Base-by-base conservation (phyloP, 2,888 invertebrate species). In the Tenthredo distinguenda region DNA sequence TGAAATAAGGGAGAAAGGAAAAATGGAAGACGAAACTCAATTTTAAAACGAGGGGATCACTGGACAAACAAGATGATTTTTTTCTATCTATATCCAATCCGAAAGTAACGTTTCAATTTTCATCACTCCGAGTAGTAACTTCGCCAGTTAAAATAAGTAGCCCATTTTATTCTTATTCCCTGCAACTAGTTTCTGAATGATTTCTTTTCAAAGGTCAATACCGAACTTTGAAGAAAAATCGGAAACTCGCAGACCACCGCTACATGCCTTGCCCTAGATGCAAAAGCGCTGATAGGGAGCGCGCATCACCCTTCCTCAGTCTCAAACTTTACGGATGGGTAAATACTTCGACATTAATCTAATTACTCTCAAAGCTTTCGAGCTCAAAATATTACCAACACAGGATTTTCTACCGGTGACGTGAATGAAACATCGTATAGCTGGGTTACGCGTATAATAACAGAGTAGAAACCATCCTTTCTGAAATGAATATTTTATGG, bases 271-370 rank as follows among this genome's bases (percentile, higher is more conserved):
- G 26, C 72, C 26, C 72, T 43, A 43, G 4, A 26, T 21, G 72
- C 21, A 74, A 43, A 74, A 43, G 26, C 12, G 5, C 34, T 37
- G 47, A 21, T 21, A 15, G 37, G 26, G 21, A 62, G 10, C 2
- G 26, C 62, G 26, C 50, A 31, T 15, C 58, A 10, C 12, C 55
- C n/a, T 37, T 37, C 12, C 31, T 62, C 21, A 37, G 15, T 21
- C 62, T 34, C 37, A 12, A 50, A 62, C 34, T 81, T 81, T 31
- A 58, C 40, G 62, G 58, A 40, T 40, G 37, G 40, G 21, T 81
- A 62, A 81, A 81, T 81, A 81, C 50, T 40, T 62, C 58, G 4
- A n/a, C 62, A 37, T 81, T 40, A 62, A 62, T 81, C 18, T 81
- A 81, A 81, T 62, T 81, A 58, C 81, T 40, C 62, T 62, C 40